Percentiles rank a stretch among this genome's conserved stretches.
phyloP scores from a whole-genome alignment of 2,888 invertebrate species.

The Trichopoda pennipes region DNA sequence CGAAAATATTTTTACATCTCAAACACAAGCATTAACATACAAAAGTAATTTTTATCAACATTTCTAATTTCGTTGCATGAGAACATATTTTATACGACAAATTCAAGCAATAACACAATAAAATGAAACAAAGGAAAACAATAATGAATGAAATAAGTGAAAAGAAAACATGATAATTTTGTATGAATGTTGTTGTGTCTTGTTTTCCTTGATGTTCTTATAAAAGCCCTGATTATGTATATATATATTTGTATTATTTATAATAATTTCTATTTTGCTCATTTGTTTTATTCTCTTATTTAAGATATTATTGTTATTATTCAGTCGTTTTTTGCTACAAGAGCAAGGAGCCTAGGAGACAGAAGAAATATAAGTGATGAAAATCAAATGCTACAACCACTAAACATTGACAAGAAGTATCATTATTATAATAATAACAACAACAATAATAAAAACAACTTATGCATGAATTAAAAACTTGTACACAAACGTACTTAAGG shows the following conservation, averaged over 20 bases:
- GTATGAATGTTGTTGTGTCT: constrained; percentile 35
- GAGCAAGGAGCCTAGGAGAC: constrained; percentile 4
- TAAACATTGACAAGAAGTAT: constrained; percentile 46
- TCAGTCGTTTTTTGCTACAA: neutral
- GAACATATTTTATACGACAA: constrained; percentile 20
- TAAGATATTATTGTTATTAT: too few species aligned
- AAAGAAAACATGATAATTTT: constrained; percentile 46
- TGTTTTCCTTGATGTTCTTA: constrained; percentile 22
- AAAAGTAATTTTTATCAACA: neutral
- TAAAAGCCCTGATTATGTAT: constrained; percentile 48
- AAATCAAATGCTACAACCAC: constrained; percentile 38
- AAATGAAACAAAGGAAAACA: constrained; percentile 23
- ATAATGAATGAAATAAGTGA: constrained; percentile 19
- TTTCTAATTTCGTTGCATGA: constrained; percentile 18
- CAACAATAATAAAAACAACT: constrained; percentile 15
- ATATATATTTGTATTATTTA: constrained; percentile 45
- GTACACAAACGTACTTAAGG: neutral
- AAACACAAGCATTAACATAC: neutral
- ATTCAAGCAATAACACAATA: constrained; percentile 14
- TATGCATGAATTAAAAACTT: too few species aligned
- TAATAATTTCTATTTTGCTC: constrained; percentile 20
- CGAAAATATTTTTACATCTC: neutral
- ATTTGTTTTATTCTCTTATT: constrained; percentile 11
- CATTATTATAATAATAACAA: constrained; percentile 12
- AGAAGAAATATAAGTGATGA: constrained; percentile 13